phyloP scores from a whole-genome alignment of 1,140 invertebrate species.

The Mizuhopecten yessoensis region DNA sequence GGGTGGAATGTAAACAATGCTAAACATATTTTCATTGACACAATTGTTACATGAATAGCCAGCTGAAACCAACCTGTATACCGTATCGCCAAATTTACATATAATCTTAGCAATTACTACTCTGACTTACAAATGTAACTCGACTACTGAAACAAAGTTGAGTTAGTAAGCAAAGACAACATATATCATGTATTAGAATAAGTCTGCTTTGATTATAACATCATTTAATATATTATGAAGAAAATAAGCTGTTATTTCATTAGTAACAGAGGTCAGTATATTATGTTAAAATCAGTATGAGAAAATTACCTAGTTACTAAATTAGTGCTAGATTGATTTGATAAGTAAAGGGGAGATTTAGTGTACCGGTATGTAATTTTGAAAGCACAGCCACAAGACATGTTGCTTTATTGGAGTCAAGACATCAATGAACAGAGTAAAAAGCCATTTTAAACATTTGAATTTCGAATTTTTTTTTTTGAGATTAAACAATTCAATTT shows the following conservation, averaged over 20 bases:
- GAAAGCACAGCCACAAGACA: neutral
- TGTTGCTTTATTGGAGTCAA: neutral
- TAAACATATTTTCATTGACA: too few relatives aligned
- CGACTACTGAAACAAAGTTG: neutral
- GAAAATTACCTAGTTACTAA: neutral
- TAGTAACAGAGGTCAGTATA: neutral
- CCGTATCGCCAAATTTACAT: neutral
- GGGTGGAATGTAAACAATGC: too few relatives aligned
- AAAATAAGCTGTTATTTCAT: neutral
- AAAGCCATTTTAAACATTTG: too few relatives aligned
- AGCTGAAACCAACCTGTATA: neutral
- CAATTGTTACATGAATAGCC: too few relatives aligned
- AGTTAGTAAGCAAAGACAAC: neutral
- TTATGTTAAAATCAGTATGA: neutral
- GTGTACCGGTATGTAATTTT: neutral
- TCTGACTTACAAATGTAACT: slow-evolving; percentile 10
- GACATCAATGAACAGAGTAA: too few relatives aligned
- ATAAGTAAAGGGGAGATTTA: neutral
- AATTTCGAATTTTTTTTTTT: too few relatives aligned
- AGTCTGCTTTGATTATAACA: neutral
- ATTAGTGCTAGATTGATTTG: neutral
- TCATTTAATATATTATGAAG: neutral
- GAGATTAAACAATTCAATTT: too few relatives aligned
- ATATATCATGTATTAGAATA: neutral
- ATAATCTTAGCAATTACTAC: neutral